phyloP scores from a whole-genome alignment of 2,888 invertebrate species.

The Erpobdella octoculata region DNA sequence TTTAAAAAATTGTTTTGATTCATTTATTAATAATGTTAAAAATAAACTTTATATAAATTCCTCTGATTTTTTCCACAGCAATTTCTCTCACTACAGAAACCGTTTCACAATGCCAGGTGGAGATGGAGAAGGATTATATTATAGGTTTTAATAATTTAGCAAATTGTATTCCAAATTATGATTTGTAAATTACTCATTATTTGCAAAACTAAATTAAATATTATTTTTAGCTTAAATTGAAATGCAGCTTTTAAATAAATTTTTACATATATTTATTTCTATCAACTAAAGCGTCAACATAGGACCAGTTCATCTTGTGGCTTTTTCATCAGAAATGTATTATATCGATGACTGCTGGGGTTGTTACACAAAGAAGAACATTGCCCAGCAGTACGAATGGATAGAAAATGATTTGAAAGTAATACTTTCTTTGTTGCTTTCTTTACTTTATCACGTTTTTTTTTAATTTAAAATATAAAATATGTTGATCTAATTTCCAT shows the following conservation, averaged over 20 bases:
- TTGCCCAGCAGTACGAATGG: slow-evolving; percentile 63
- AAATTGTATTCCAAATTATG: too few relatives aligned
- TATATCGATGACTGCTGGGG: slow-evolving; percentile 81
- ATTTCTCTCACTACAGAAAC: slow-evolving; percentile 85
- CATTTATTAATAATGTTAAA: too few relatives aligned
- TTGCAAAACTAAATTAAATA: background rate
- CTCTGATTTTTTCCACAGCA: slow-evolving; percentile 57
- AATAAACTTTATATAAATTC: too few relatives aligned
- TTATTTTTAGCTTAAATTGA: background rate
- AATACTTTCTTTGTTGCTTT: background rate
- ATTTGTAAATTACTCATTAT: background rate
- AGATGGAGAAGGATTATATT: slow-evolving; percentile 45
- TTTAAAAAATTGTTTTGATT: background rate
- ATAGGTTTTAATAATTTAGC: slow-evolving; percentile 41
- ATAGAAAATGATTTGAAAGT: slow-evolving; percentile 66
- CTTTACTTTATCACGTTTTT: too few relatives aligned
- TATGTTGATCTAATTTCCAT: too few relatives aligned
- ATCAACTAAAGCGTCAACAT: slow-evolving; percentile 46
- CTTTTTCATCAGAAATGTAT: slow-evolving; percentile 83
- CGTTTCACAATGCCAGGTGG: slow-evolving; percentile 57
- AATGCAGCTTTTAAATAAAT: too few relatives aligned
- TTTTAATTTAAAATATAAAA: too few relatives aligned
- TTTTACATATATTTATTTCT: too few relatives aligned
- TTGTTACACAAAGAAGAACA: slow-evolving; percentile 58
- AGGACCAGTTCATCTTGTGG: slow-evolving; percentile 62